phyloP scores from a whole-genome alignment of 2,113 vertebrate species.

The Micronisus gabar region DNA sequence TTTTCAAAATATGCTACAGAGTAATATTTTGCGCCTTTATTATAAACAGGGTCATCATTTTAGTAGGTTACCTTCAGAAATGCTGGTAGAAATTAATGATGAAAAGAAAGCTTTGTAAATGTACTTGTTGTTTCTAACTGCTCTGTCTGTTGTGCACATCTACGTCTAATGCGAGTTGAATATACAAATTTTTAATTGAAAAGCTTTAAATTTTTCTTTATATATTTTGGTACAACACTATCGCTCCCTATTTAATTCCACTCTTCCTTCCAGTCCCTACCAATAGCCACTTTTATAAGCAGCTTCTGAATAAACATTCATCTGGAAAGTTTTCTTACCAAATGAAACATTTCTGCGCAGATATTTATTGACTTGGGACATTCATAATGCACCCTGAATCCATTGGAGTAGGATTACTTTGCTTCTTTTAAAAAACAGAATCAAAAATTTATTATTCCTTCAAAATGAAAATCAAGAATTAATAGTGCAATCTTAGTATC shows the following conservation, averaged over 20 bases:
- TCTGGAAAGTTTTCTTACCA: background rate
- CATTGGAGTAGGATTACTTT: background rate
- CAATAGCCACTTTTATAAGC: conserved; percentile 26
- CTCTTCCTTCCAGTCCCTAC: background rate
- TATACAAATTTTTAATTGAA: conserved; percentile 45
- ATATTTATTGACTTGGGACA: background rate
- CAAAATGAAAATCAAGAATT: background rate
- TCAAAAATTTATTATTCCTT: background rate
- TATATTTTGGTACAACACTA: conserved; percentile 35
- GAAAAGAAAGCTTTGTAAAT: conserved; percentile 57
- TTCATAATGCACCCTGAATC: background rate
- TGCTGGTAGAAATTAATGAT: conserved; percentile 54
- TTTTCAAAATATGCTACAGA: conserved; percentile 78
- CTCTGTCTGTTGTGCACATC: conserved; percentile 58
- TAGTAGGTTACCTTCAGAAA: conserved; percentile 57
- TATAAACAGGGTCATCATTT: conserved; percentile 72
- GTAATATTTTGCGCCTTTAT: conserved; percentile 78
- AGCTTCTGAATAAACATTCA: conserved; percentile 13
- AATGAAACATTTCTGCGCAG: background rate
- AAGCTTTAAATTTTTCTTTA: conserved; percentile 46
- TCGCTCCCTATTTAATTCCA: background rate
- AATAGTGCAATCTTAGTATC: background rate
- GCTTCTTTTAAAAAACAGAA: background rate
- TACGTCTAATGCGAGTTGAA: conserved; percentile 41
- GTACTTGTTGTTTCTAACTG: conserved; percentile 42